phyloP scores from a whole-genome alignment of 2,888 invertebrate species.

The Pandemis heparana region DNA sequence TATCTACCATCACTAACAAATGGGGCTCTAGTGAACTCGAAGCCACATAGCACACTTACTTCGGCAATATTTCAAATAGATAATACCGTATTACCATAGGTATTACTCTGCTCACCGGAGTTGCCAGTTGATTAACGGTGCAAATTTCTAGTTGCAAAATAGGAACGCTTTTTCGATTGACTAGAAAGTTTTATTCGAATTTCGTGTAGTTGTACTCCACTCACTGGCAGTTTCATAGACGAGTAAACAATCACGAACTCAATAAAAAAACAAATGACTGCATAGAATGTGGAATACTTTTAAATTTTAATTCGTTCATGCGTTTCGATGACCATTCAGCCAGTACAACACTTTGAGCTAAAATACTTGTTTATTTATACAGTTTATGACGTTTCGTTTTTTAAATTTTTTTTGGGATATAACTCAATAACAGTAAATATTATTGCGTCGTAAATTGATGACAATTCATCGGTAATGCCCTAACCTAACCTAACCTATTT shows the following conservation, averaged over 20 bases:
- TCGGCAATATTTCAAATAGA: slow-evolving; percentile 49
- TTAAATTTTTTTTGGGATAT: neutral
- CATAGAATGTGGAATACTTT: slow-evolving; percentile 1
- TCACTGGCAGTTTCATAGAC: slow-evolving; percentile 16
- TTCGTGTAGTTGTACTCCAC: neutral
- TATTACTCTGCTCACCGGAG: slow-evolving; percentile 45
- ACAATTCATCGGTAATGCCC: neutral
- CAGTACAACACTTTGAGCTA: neutral
- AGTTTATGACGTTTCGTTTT: neutral
- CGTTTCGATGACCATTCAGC: slow-evolving; percentile 20
- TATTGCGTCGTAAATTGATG: neutral
- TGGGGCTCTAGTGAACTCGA: slow-evolving; percentile 37
- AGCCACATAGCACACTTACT: slow-evolving; percentile 41
- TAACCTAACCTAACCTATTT: slow-evolving; percentile 1
- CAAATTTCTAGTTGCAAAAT: slow-evolving; percentile 24
- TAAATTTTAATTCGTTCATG: slow-evolving; percentile 10
- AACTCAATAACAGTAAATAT: neutral
- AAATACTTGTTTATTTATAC: no score
- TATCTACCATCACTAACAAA: slow-evolving; percentile 40
- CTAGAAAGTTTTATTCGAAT: slow-evolving; percentile 2
- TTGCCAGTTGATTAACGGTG: slow-evolving; percentile 42
- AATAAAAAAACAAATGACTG: slow-evolving; percentile 21
- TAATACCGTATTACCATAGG: slow-evolving; percentile 44
- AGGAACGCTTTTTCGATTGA: slow-evolving; percentile 12
- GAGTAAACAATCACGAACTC: slow-evolving; percentile 6